Evolutionary conservation across 2,113 vertebrate genomes (phyloP), one percentile per base, ranked within the genome.

Genomic region (Sciurus niger): DNA sequence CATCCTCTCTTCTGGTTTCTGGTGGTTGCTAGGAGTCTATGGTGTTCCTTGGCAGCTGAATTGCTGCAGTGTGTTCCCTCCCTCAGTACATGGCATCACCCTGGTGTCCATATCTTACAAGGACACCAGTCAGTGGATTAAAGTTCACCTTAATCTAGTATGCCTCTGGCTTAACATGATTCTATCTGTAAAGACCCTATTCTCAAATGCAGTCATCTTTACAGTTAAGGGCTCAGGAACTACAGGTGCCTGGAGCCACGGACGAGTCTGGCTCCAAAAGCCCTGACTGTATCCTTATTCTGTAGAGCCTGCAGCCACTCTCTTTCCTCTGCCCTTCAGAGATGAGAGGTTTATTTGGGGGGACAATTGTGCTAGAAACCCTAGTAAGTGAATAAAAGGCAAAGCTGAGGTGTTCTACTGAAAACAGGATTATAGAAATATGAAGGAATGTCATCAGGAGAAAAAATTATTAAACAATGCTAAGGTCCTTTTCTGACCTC

Each of bases 21-120:
- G 10, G 16, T n/a, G n/a, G 40, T n/a, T 9, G n/a, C 84, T 1
- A 0, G 28, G 5, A 2, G 25, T 24, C 46, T 13, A 12, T 37
- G 1, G 13, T 43, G 5, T 34, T 30, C 16, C 20, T 58, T 20
- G 4, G 12, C 70, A 48, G 63, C 60, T 63, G 24, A 1, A 0
- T 60, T n/a, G 48, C 7, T 28, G 34, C 8, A 3, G 0, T 18
- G 4, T 32, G 4, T 63, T 58, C 18, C 22, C 55, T 84, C 32
- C 18, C 0, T n/a, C 40, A 30, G 70, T n/a, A 28, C 24, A 0
- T 46, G 40, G 17, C 58, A 0, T 63, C 30, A 60, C 4, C 2
- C 43, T 0, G 0, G 32, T 77, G 20, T 94, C 22, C 73, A 46
- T 63, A 46, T 25, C 68, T 51, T n/a, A 48, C 17, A 8, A 24